Percentiles rank a stretch among this genome's conserved stretches.
phyloP scores from a whole-genome alignment of 2,113 vertebrate species.

The Loxodonta africana region DNA sequence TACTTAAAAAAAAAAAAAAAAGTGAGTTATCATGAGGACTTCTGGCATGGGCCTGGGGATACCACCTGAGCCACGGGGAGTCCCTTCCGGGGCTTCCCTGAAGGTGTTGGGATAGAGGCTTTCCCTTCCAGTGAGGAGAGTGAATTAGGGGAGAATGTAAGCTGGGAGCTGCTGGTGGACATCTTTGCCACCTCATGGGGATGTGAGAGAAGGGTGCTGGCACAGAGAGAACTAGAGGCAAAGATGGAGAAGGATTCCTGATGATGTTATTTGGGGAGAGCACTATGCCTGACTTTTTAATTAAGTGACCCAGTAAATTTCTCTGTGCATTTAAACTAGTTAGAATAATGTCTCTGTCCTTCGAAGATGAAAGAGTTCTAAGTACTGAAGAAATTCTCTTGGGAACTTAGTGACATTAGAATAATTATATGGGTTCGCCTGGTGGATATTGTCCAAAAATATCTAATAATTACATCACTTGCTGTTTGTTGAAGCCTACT shows the following conservation, averaged over 20 bases:
- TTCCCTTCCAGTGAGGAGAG: neutral
- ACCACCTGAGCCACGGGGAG: neutral
- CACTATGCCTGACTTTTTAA: neutral
- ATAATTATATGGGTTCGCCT: neutral
- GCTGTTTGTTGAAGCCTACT: neutral
- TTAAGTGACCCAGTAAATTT: neutral
- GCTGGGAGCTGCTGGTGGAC: neutral
- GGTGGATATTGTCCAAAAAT: neutral
- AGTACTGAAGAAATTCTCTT: neutral
- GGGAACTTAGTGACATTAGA: neutral
- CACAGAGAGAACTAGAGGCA: neutral
- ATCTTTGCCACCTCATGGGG: neutral
- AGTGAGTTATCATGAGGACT: neutral
- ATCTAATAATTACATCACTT: neutral
- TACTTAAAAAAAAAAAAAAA: neutral
- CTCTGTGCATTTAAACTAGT: neutral
- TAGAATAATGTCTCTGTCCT: neutral
- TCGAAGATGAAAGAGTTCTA: neutral
- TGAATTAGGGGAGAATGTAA: neutral
- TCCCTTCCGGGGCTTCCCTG: neutral
- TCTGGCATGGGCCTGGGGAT: neutral
- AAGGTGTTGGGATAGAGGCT: neutral
- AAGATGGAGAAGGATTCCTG: neutral
- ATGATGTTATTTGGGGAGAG: neutral
- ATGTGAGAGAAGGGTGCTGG: neutral